These are phyloP conservation scores for Takifugu rubripes DNA, from an alignment of 2,797 vertebrate species.

Conservation along the genomic window DNA sequence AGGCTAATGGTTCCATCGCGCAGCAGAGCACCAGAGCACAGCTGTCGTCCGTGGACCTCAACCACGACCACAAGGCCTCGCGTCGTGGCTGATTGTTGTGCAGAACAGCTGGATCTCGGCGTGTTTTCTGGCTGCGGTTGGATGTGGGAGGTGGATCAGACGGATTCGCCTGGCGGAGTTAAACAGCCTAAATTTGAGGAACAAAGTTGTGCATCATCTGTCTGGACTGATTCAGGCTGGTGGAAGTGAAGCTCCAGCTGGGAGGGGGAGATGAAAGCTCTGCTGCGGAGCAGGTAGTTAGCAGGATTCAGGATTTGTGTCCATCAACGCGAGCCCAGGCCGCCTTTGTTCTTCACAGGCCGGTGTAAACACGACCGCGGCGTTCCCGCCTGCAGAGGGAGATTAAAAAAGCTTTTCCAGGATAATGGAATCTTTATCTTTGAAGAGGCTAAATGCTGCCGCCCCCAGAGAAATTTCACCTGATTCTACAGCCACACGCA, in stretches of 20 bases:
- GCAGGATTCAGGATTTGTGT: constrained; percentile 71
- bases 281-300: constrained; percentile 56
- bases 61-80: not conserved
- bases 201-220: constrained; percentile 43
- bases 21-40: too few relatives aligned
- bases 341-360: constrained; percentile 58
- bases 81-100: too few relatives aligned
- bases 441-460: constrained; percentile 30
- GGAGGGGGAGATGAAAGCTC: constrained; percentile 66
- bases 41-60: too few relatives aligned
- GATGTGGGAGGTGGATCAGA: not conserved
- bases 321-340: constrained; percentile 64
- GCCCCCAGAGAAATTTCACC: constrained; percentile 38
- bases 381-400: constrained; percentile 13
- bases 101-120: too few relatives aligned
- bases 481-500: too few relatives aligned
- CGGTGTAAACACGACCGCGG: constrained; percentile 44
- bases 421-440: constrained; percentile 61
- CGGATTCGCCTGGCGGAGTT: constrained; percentile 17
- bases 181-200: constrained; percentile 31
- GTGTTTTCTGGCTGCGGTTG: too few relatives aligned
- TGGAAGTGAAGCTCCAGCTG: constrained; percentile 37
- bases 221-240: constrained; percentile 48
- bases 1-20: too few relatives aligned
- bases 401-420: constrained; percentile 50